Base-by-base conservation (phyloP, 2,113 vertebrate species). In the Crypturellus undulatus region DNA sequence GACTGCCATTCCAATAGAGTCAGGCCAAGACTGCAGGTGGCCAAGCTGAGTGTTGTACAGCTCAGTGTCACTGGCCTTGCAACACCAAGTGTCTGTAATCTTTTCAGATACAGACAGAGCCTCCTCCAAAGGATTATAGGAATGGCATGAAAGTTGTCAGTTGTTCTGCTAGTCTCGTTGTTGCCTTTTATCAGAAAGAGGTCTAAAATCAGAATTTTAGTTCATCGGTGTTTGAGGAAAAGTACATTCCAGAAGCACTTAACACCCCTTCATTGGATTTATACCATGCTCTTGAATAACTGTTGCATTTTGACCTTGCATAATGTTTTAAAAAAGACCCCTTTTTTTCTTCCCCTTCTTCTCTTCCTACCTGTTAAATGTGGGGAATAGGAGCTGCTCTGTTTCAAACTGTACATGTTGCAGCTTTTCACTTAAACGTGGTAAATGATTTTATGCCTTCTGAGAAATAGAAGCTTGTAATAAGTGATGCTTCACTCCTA, bases 121-220 rank as follows among this genome's bases (percentile, higher is more conserved):
- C 28, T 52, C 38, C 52, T 52, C 36, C 2, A 2, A 56, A 40
- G 42, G 25, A 43, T 10, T 3, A 12, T 5, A 24, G 21, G 25
- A 3, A 65, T 47, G 70, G n/a, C 73, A 51, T 24, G 43, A 59
- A 65, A 20, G n/a, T 16, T 2, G 0, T 32, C 45, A 22, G 6
- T 34, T 0, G 0, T 58, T 58, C 28, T 62, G 12, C 34, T 62
- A 1, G 2, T 51, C 12, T 58, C 5, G 0, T 52, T 42, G 28
- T 22, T 68, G 28, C 28, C 54, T 16, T 56, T 56, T 3, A 4
- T 9, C 20, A 43, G 22, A 36, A 49, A 26, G 72, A 19, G 45
- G 24, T 21, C 62, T 70, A 36, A 10, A 5, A 4, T 24, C 19
- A 64, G 34, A 20, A n/a, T 69, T 81, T 40, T 19, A 19, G 10